Evolutionary conservation across 92 coral and sea anemone species (phyloP), one percentile per base, ranked within the genome.

Genomic region (Heliopora coerulea): DNA sequence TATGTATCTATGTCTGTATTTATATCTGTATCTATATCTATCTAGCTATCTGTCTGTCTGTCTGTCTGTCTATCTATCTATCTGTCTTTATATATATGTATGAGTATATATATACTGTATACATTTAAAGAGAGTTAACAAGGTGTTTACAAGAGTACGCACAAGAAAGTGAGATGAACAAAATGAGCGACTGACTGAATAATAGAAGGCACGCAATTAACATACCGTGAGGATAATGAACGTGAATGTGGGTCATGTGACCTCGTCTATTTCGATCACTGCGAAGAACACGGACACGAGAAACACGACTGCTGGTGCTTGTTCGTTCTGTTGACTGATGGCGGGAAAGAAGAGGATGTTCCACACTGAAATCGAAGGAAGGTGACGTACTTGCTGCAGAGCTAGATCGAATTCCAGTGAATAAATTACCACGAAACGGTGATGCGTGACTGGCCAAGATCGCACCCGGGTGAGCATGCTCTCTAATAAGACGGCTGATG

Each of bases 251-350:
- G 20, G 75, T 65, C 77, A 84, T 88, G 54, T 88, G 91, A 54
- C 86, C 80, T 44, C 85, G 84, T 32, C 84, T 77, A 8, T 85
- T 82, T 34, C 86, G 86, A 25, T 83, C 86, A 63, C 83, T 78
- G 21, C 91, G 80, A 39, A 88, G 80, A 46, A 88, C 89, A 8
- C 83, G 86, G n/a, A 88, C 92, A 54, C 89, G 83, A 34, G 92
- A 85, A 48, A 85, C 70, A 0, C 92, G 87, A 72, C 81, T 88
- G 60, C 85, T 79, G 59, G 28, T 75, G 21, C 78, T 73, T 7
- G 85, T 56, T 15, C 62, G 79, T 24, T 75, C 86, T 10, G 64
- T 50, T 8, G 78, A 78, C 9, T 78, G 86, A 61, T 82, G 86
- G 23, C 86, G 74, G 57, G 54, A 37, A 0, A 82, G 61, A 18